Evolutionary conservation across 2,797 vertebrate species (phyloP), one percentile per base, ranked within the genome.

Genomic region (Enteromius anoplus): DNA sequence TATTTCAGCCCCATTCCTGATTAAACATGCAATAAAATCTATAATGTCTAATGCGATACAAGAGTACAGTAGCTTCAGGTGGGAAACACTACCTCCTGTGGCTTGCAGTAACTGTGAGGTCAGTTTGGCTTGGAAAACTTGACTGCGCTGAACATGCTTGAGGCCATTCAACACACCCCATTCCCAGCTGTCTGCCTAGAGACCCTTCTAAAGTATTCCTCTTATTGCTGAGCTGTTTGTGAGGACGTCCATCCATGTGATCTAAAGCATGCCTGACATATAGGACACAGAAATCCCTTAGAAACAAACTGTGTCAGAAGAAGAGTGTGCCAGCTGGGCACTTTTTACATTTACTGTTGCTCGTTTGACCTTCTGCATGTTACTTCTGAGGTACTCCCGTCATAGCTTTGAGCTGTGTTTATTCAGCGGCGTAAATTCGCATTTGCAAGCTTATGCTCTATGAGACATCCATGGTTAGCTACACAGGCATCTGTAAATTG

Each of bases 401-500:
- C 53, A n/a, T 49, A 49, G 19, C 14, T 47, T 47, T 55, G 45
- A 75, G n/a, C 1, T 40, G 17, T 11, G 29, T 19, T n/a, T 49
- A 29, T 82, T 55, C 62, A 42, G 71, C 64, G 42, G 45, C 21
- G 47, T 64, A 77, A 26, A 19, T 34, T 65, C 62, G 17, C 17
- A 34, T 65, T 32, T 8, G 62, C 51, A 51, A 62, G 34, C 53
- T 83, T 49, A 64, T 26, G 34, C 55, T 79, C 1, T 37, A n/a
- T 80, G 70, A 84, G 49, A 55, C 17, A n/a, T 75, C 58, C 66
- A 37, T 51, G 11, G 47, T 60, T 64, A 60, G 78, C 53, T 66
- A 75, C 68, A 49, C 71, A 26, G 71, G 21, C 71, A 60, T 34
- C 51, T 64, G 47, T 86, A 79, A 86, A 78, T 81, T 84, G 53